Evolutionary conservation across 1,140 invertebrate species (phyloP), one percentile per base, ranked within the genome.

Genomic region (Drosophila simulans): DNA sequence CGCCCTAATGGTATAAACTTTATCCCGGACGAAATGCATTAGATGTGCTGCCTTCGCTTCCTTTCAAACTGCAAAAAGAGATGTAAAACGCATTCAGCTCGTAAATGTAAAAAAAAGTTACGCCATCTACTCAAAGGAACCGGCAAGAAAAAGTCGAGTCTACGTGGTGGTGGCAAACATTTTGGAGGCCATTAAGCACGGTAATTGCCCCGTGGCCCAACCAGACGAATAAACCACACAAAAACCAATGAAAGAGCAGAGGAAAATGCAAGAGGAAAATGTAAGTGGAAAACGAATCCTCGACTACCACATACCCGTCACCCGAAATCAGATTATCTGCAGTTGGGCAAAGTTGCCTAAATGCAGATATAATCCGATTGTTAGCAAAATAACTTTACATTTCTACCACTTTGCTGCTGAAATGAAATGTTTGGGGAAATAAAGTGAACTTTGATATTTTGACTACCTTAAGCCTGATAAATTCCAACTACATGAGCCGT

Each of bases 171-270:
- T 22, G 35, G 51, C 65, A 57, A 71, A 57, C 68, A 71, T 71
- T 71, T 71, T 35, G 68, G 68, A 70, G 65, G 57, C 58, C 77
- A 73, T 60, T 82, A 59, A 76, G 62, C 72, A 49, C 45, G 78
- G 81, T 85, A 82, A 82, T 85, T 86, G 83, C 73, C 71, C 53
- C 62, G 49, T 31, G 63, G 66, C 40, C 65, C 76, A 74, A 84
- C 80, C 84, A 77, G 46, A 62, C 84, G 84, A 80, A 60, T 89
- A 80, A 84, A 55, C 84, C 80, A 73, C 75, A 82, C 53, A 70
- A 63, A 68, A 43, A 43, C 22, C 58, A 49, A 31, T 13, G 20
- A 31, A 3, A 52, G 4, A 34, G 25, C 7, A 37, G 35, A 12
- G 35, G 13, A 37, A 13, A 37, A 37, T 34, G 31, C 8, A 12